phyloP scores from a whole-genome alignment of 2,888 invertebrate genomes.

The Ptychoptera contaminata region DNA sequence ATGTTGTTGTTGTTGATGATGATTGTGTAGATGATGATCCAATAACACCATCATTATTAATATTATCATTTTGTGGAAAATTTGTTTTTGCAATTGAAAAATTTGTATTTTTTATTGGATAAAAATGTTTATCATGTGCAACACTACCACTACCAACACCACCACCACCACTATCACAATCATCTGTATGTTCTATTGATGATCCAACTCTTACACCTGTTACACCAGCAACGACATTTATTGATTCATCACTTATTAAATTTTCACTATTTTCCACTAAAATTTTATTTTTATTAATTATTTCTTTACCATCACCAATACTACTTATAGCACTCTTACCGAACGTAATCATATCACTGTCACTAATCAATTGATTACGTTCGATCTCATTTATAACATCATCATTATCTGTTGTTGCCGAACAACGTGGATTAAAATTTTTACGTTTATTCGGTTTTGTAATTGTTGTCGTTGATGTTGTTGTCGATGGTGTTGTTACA shows the following conservation, averaged over 20 bases:
- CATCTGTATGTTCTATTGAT: background rate
- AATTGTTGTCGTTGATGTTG: too few relatives aligned
- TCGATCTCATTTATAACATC: background rate
- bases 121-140: conserved; percentile 1
- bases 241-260: background rate
- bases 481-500: too few relatives aligned
- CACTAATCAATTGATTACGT: background rate
- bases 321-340: too few relatives aligned
- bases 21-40: background rate
- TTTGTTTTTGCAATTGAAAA: conserved; percentile 6
- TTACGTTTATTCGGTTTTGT: conserved; percentile 7
- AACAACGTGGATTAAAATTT: conserved; percentile 9
- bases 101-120: conserved; percentile 6
- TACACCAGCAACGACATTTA: too few relatives aligned
- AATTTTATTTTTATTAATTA: background rate
- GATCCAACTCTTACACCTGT: too few relatives aligned
- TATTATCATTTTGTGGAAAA: background rate
- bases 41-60: background rate
- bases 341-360: too few relatives aligned
- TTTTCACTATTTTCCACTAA: background rate
- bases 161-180: too few relatives aligned
- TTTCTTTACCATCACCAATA: too few relatives aligned
- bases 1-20: background rate
- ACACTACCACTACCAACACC: background rate
- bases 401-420: conserved; percentile 1